A percentile compares a stretch with the other conserved stretches of the same genome.
Conservation (phyloP, 2,113 vertebrate species). For the human (Homo sapiens) region DNA sequence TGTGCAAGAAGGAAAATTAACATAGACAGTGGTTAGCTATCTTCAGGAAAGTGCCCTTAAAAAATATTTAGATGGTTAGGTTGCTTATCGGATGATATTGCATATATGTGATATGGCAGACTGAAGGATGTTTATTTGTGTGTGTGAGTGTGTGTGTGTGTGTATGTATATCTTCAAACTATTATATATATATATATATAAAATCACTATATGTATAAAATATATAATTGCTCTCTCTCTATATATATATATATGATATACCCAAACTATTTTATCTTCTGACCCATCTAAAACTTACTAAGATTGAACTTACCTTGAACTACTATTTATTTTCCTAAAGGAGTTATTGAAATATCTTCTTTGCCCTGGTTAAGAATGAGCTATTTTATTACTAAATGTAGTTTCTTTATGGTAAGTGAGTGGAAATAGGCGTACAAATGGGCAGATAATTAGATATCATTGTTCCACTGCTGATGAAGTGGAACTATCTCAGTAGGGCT, state of each 20-base stretch:
- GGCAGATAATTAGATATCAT: background rate
- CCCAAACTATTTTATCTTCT: background rate
- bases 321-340: background rate
- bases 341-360: background rate
- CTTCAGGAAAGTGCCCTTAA: background rate
- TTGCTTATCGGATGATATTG: background rate
- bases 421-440: background rate
- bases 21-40: background rate
- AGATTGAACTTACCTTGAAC: background rate
- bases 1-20: constrained; percentile 4
- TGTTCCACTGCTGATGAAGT: background rate
- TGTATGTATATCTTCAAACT: background rate
- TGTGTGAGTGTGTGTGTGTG: no score
- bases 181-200: background rate
- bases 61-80: background rate
- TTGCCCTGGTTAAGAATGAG: background rate
- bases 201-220: no score
- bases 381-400: background rate
- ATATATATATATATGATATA: background rate
- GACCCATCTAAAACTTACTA: background rate
- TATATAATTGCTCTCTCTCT: no score
- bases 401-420: background rate
- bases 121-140: background rate
- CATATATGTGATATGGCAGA: background rate
- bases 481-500: background rate